phyloP scores from a whole-genome alignment of 2,113 vertebrate species.

The Hippocampus barbouri region DNA sequence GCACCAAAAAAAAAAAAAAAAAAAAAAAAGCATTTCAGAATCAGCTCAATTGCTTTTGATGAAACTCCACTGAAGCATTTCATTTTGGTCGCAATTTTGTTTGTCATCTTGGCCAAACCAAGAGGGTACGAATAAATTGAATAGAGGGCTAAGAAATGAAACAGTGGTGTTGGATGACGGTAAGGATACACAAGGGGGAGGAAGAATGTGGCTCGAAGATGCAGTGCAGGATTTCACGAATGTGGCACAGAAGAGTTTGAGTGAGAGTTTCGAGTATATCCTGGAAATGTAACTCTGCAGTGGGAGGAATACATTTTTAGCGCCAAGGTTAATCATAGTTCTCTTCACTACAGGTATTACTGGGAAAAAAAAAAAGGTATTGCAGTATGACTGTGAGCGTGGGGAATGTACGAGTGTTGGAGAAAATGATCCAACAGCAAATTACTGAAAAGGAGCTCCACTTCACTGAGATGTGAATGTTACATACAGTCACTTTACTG shows the following conservation, averaged over 20 bases:
- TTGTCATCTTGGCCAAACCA: not conserved
- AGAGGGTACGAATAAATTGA: not conserved
- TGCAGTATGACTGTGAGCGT: not conserved
- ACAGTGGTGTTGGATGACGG: not conserved
- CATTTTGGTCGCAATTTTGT: conserved; percentile 14
- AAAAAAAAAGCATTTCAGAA: conserved; percentile 10
- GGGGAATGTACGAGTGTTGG: not conserved
- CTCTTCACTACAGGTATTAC: not conserved
- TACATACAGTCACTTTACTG: conserved; percentile 19
- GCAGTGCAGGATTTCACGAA: not conserved
- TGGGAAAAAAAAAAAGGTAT: not conserved
- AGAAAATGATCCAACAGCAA: conserved; percentile 11
- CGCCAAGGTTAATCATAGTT: not conserved
- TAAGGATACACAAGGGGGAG: not conserved
- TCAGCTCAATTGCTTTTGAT: not conserved
- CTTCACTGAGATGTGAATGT: conserved; percentile 14
- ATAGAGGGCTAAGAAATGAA: not conserved
- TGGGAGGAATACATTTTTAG: conserved; percentile 1
- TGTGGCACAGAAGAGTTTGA: not conserved
- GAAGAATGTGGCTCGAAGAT: not conserved
- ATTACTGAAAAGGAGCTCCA: conserved; percentile 2
- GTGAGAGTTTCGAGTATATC: not conserved
- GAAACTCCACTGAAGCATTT: conserved; percentile 19
- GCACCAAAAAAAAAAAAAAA: not conserved
- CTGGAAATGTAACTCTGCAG: not conserved